Conservation (phyloP, 2,888 invertebrate species). For the Corythucha ciliata region DNA sequence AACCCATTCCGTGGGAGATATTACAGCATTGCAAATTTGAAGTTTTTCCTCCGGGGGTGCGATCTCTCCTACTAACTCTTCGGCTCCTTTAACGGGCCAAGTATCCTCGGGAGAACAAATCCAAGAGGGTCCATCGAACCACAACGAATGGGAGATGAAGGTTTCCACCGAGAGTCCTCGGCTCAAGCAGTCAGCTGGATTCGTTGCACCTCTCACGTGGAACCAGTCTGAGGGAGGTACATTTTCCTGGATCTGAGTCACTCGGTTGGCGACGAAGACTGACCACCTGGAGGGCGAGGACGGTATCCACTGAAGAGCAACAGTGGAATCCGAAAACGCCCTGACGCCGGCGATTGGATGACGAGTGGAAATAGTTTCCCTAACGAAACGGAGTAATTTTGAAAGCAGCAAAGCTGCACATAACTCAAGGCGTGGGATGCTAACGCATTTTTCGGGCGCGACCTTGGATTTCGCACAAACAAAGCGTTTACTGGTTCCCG, state of each 20-base stretch:
- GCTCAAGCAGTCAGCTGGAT: constrained; percentile 4
- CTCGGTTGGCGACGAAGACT: background rate
- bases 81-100: background rate
- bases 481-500: background rate
- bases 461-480: background rate
- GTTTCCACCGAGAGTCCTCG: background rate
- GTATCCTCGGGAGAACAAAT: background rate
- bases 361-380: background rate
- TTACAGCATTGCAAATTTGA: background rate
- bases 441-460: background rate
- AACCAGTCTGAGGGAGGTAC: background rate
- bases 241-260: background rate
- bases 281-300: constrained; percentile 1
- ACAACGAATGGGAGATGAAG: background rate
- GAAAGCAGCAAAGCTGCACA: background rate
- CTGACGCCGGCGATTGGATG: background rate
- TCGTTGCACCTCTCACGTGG: constrained; percentile 1
- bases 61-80: too few relatives aligned
- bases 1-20: background rate
- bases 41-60: background rate
- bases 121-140: constrained; percentile 5
- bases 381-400: background rate
- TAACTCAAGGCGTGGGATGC: background rate
- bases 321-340: background rate
- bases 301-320: background rate